A percentile compares a stretch with the other conserved stretches of the same genome.
phyloP scores from a whole-genome alignment of 2,888 invertebrate species.

The Altica lythri region DNA sequence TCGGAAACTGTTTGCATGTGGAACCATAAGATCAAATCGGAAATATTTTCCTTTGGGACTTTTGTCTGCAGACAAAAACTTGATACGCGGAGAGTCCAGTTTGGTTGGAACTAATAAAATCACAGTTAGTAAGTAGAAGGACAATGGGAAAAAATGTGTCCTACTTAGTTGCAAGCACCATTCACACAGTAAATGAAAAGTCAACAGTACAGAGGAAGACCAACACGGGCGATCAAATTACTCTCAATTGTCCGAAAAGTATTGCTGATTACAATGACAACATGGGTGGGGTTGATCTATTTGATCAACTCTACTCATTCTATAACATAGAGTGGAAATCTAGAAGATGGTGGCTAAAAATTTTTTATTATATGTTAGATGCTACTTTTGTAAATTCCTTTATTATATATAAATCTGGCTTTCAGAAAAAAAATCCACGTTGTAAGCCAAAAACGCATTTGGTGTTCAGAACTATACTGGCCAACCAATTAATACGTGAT shows the following conservation, averaged over 20 bases:
- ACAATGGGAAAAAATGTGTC: too few species aligned
- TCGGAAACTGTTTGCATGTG: too few species aligned
- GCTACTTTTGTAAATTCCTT: constrained; percentile 5
- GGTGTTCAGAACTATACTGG: constrained; percentile 1
- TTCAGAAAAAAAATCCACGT: neutral
- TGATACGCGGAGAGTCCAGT: too few species aligned
- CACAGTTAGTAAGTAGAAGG: too few species aligned
- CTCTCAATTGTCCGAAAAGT: constrained; percentile 2
- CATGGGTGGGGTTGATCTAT: constrained; percentile 9
- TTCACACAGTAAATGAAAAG: too few species aligned
- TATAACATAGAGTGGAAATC: constrained; percentile 7
- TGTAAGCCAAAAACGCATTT: too few species aligned
- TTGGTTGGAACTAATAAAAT: too few species aligned
- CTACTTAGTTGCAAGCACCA: too few species aligned
- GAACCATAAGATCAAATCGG: too few species aligned
- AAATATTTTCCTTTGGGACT: too few species aligned
- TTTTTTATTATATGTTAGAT: constrained; percentile 11
- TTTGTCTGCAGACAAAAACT: too few species aligned
- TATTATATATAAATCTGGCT: neutral
- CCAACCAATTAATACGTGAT: constrained; percentile 1
- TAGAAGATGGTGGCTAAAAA: constrained; percentile 12
- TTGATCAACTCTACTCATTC: constrained; percentile 11
- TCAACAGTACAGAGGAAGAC: constrained; percentile 1
- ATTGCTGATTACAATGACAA: constrained; percentile 6
- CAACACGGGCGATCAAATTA: neutral